phyloP scores from a whole-genome alignment of 2,797 vertebrate species.

The Sparus aurata region DNA sequence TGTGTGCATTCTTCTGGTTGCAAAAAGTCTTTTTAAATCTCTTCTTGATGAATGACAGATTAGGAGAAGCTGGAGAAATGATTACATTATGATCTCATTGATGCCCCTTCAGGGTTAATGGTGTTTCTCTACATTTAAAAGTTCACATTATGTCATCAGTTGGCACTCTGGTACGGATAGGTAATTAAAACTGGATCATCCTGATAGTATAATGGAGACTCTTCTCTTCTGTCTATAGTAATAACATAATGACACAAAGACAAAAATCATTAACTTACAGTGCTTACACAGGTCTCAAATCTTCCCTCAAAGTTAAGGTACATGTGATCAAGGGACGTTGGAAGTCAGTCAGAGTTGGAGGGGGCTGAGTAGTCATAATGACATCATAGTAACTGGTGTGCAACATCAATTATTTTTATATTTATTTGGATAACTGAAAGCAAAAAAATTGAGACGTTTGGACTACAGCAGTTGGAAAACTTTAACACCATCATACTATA shows the following conservation, averaged over 20 bases:
- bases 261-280: not conserved
- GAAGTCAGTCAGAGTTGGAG: too few species aligned
- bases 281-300: not conserved
- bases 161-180: not conserved
- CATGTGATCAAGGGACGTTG: not conserved
- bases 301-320: not conserved
- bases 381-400: too few species aligned
- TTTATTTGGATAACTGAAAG: too few species aligned
- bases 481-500: too few species aligned
- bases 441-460: too few species aligned
- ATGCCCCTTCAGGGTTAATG: not conserved
- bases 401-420: too few species aligned
- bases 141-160: not conserved
- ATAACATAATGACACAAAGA: conserved; percentile 1
- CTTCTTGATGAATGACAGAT: not conserved
- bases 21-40: not conserved
- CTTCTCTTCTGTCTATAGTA: not conserved
- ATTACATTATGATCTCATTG: not conserved
- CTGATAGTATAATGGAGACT: not conserved
- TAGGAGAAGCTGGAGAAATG: not conserved
- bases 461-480: too few species aligned
- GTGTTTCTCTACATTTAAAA: conserved; percentile 29
- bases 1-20: not conserved
- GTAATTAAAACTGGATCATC: not conserved
- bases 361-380: too few species aligned